Conservation (phyloP, 1,140 invertebrate genomes). For the Calosoma granatense region DNA sequence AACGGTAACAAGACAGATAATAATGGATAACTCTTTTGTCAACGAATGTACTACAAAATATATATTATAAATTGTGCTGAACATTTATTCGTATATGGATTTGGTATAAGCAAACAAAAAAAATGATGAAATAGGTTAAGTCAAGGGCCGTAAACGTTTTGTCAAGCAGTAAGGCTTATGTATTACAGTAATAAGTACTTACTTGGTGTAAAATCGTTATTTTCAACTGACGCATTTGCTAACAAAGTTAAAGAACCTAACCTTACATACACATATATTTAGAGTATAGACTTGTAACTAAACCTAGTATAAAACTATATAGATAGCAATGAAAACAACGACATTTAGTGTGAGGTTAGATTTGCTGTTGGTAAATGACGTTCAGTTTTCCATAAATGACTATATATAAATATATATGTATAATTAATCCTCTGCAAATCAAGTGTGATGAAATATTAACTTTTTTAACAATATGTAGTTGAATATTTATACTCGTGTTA, state of each 20-base stretch:
- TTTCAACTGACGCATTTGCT: too few relatives aligned
- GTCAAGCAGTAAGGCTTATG: background rate
- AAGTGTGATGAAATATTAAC: background rate
- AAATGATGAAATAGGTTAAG: background rate
- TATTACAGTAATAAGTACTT: background rate
- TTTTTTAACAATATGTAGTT: slow-evolving; percentile 1
- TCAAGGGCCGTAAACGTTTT: too few relatives aligned
- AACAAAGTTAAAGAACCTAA: too few relatives aligned
- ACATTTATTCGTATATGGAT: slow-evolving; percentile 7
- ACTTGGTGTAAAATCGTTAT: background rate
- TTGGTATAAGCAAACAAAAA: background rate
- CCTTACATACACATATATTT: too few relatives aligned
- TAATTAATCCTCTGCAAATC: background rate
- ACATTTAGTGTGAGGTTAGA: too few relatives aligned
- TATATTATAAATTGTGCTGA: slow-evolving; percentile 1
- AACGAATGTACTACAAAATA: background rate
- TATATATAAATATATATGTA: background rate
- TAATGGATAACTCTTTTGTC: background rate
- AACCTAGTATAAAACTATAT: too few relatives aligned
- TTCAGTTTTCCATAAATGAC: too few relatives aligned
- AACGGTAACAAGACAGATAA: too few relatives aligned
- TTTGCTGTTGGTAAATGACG: too few relatives aligned
- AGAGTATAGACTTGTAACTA: too few relatives aligned
- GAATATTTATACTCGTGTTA: background rate
- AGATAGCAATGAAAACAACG: too few relatives aligned